phyloP scores from a whole-genome alignment of 2,113 vertebrate genomes.

The Opisthocomus hoazin region DNA sequence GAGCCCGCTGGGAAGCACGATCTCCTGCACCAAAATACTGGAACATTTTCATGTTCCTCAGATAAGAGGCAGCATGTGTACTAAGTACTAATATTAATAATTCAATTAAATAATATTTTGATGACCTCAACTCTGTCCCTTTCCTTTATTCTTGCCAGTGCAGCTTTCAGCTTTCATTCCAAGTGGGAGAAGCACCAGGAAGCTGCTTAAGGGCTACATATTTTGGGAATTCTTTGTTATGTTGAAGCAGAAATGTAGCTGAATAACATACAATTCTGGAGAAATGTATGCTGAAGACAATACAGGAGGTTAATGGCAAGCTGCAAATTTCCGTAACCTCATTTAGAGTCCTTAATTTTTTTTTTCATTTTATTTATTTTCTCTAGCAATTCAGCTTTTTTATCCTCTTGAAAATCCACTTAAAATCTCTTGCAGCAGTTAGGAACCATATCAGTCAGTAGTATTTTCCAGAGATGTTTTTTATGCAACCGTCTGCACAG shows the following conservation, averaged over 20 bases:
- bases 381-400: neutral
- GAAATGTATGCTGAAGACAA: neutral
- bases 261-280: neutral
- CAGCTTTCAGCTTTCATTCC: neutral
- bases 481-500: neutral
- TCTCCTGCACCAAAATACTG: neutral
- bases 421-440: neutral
- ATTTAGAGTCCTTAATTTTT: neutral
- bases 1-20: neutral
- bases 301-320: neutral
- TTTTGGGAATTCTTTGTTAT: neutral
- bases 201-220: neutral
- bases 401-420: neutral
- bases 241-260: neutral
- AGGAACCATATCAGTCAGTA: neutral
- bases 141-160: neutral
- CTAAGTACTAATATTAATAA: neutral
- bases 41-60: neutral
- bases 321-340: neutral
- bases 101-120: neutral
- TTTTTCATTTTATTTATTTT: neutral
- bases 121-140: neutral
- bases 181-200: neutral
- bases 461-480: neutral
- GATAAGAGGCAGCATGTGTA: neutral